phyloP scores from a whole-genome alignment of 2,888 invertebrate genomes.

The Augiades crinisus region DNA sequence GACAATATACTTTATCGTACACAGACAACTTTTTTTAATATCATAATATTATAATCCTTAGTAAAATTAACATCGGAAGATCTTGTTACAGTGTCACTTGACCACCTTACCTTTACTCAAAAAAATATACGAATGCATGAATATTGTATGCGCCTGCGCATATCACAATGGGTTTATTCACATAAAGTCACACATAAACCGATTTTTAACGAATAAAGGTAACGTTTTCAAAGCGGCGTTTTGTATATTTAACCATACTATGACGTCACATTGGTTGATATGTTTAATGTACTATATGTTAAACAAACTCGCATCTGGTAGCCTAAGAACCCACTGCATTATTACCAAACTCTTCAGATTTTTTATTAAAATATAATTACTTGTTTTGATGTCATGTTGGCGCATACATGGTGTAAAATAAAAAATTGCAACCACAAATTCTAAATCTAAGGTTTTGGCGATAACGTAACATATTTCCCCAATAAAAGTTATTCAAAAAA shows the following conservation, averaged over 20 bases:
- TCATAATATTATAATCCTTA: slow-evolving; percentile 45
- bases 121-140: not conserved
- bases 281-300: slow-evolving; percentile 77
- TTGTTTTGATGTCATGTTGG: too few species aligned
- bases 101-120: not conserved
- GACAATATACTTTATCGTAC: slow-evolving; percentile 60
- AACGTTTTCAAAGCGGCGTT: not conserved
- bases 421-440: too few species aligned
- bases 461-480: too few species aligned
- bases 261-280: slow-evolving; percentile 58
- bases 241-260: slow-evolving; percentile 38
- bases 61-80: slow-evolving; percentile 72
- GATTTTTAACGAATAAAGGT: not conserved
- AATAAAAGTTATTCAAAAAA: too few species aligned
- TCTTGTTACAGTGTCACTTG: slow-evolving; percentile 39
- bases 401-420: too few species aligned
- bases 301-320: slow-evolving; percentile 50
- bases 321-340: too few species aligned
- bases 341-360: too few species aligned
- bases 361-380: too few species aligned
- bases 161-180: not conserved
- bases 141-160: slow-evolving; percentile 15
- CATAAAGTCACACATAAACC: not conserved
- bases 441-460: too few species aligned
- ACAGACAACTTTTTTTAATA: slow-evolving; percentile 43